Evolutionary conservation across 1,140 invertebrate genomes (phyloP), one percentile per base, ranked within the genome.

Genomic region (Heliconius himera): DNA sequence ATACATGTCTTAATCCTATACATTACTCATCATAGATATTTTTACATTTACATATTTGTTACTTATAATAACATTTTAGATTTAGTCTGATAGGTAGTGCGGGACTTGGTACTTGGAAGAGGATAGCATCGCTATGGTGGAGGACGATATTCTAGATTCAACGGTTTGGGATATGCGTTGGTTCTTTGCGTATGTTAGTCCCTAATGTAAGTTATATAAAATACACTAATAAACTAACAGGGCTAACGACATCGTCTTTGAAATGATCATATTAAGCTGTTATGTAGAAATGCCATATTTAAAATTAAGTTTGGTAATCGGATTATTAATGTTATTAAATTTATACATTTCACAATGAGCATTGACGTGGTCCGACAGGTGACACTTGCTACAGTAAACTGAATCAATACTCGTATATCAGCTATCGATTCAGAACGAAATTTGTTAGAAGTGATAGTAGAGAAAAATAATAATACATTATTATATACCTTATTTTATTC

Each of bases 371-470:
- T 80, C 80, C 79, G 87, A 89, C 86, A 85, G 82, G 73, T 82
- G 83, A 85, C 87, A 91, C 86, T 84, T 86, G 87, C 87, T 88
- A 83, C 80, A 82, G 87, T 91, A 90, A 91, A 88, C 84, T 88
- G 84, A 90, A 87, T 89, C 88, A 87, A 84, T 89, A 26, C 26
- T 26, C 26, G 26, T 26, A 90, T 89, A 88, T 89, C 41, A 46
- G 41, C 90, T 84, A 85, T 85, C 87, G 83, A 80, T 29, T 26
- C 11, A 66, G 22, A 3, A 29, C 0, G 26, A 66, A 29, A 26
- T 66, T 66, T 29, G 9, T 66, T 66, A 66, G 60, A 66, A 66
- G 60, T 66, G 60, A 29, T 9, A 66, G 8, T 26, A 5, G 26
- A 3, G 5, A 29, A 22, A 13, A 1, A 66, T 29, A 66, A 9